Evolutionary conservation across 1,140 invertebrate species (phyloP).

Genomic region (Zophobas morio): DNA sequence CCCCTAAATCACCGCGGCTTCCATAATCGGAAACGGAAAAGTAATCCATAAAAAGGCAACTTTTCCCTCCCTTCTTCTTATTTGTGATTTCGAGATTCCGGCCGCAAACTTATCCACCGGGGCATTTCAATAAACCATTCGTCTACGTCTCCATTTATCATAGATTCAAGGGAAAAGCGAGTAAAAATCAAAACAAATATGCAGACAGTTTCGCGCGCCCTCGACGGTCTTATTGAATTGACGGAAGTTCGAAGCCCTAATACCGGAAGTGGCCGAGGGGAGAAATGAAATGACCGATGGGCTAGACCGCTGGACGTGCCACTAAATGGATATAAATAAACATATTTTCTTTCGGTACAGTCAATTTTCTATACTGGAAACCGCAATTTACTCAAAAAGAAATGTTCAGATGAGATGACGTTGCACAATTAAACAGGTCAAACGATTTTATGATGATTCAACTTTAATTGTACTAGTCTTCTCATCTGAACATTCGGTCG

Average conservation of each 20-base stretch:
- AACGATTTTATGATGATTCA: too few species aligned
- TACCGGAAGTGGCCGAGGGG: conserved; percentile 54
- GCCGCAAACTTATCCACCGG: conserved; percentile 57
- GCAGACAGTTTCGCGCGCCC: conserved; percentile 60
- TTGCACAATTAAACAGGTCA: too few species aligned
- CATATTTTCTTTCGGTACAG: neutral
- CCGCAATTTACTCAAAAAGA: too few species aligned
- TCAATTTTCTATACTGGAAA: too few species aligned
- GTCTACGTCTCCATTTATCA: conserved; percentile 63
- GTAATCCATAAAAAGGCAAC: conserved; percentile 54
- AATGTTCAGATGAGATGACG: too few species aligned
- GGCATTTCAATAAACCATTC: conserved; percentile 65
- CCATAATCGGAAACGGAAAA: conserved; percentile 55
- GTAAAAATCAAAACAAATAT: conserved; percentile 64
- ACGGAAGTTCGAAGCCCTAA: conserved; percentile 58
- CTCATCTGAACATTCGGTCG: too few species aligned
- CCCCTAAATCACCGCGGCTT: conserved; percentile 4
- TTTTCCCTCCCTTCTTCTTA: conserved; percentile 56
- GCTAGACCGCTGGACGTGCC: neutral
- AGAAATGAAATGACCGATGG: conserved; percentile 44
- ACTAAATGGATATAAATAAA: conserved; percentile 4
- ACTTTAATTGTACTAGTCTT: too few species aligned
- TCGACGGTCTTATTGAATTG: conserved; percentile 59
- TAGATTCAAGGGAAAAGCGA: conserved; percentile 51
- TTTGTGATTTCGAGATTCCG: conserved; percentile 58